These are phyloP conservation scores for Listrodromus nycthemerus DNA, from an alignment of 2,888 invertebrate genomes.

Conservation along the genomic window DNA sequence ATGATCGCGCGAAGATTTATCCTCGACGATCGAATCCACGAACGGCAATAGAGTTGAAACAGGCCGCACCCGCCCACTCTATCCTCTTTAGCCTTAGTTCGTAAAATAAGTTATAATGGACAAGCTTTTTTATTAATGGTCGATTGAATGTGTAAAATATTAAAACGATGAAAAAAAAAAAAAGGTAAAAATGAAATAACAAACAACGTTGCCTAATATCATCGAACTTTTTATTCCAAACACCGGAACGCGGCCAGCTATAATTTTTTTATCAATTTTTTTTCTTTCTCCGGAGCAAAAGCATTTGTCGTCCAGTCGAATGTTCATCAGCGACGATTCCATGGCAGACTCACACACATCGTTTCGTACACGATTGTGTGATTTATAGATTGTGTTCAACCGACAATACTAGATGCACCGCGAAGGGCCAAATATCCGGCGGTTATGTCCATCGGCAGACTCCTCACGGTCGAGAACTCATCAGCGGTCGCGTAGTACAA, in stretches of 20 bases:
- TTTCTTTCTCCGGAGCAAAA: neutral
- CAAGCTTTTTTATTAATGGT: slow-evolving; percentile 80
- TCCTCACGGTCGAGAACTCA: slow-evolving; percentile 94
- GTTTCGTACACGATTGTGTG: slow-evolving; percentile 5
- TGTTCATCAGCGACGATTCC: slow-evolving; percentile 1
- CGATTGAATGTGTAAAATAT: slow-evolving; percentile 79
- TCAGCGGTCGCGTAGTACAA: slow-evolving; percentile 93
- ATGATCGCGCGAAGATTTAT: slow-evolving; percentile 37
- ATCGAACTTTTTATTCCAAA: slow-evolving; percentile 53
- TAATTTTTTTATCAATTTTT: neutral
- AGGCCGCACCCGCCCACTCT: slow-evolving; percentile 62
- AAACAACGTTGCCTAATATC: slow-evolving; percentile 2
- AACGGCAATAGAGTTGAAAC: slow-evolving; percentile 72
- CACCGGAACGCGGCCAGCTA: slow-evolving; percentile 21
- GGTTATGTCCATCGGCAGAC: slow-evolving; percentile 95
- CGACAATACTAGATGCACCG: slow-evolving; percentile 92
- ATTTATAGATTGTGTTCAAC: slow-evolving; percentile 82
- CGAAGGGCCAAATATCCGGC: slow-evolving; percentile 95
- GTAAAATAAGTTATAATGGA: slow-evolving; percentile 80
- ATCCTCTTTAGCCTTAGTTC: slow-evolving; percentile 77
- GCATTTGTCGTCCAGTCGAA: neutral
- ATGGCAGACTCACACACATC: slow-evolving; percentile 12
- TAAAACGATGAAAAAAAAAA: slow-evolving; percentile 70
- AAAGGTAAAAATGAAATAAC: slow-evolving; percentile 48
- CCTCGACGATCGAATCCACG: slow-evolving; percentile 50